Evolutionary conservation across 1,140 invertebrate species (phyloP), one percentile per base, ranked within the genome.

Genomic region (Teleopsis dalmanni): DNA sequence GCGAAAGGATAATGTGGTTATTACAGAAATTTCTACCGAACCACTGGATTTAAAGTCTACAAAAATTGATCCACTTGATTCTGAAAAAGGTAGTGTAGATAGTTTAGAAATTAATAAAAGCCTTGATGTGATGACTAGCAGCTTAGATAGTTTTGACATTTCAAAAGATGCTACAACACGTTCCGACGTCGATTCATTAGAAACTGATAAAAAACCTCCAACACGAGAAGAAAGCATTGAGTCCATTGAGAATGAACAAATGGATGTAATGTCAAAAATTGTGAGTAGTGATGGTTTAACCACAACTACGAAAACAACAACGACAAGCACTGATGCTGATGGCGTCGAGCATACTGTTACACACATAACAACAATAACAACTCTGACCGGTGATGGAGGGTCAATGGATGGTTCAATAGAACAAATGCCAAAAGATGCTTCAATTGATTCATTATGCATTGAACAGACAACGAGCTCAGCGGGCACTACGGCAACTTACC

Each of bases 401-500:
- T 16, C 51, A 51, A 25, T 50, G 31, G 33, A 37, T 31, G 35
- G 11, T 26, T 42, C 34, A 16, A 31, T 26, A 9, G 31, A 36
- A 1, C 41, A 35, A 29, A 16, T 22, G 22, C 48, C 2, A 54
- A 70, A 71, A 52, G 66, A 71, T 47, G 49, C 59, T 21, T 71
- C 69, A 9, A 57, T 57, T 16, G 68, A 71, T 34, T 70, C 70
- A 13, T 43, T 71, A 1, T 64, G 69, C 25, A 50, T 67, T 49
- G 58, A 72, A 58, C 70, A 71, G 49, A 72, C 72, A 22, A 81
- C 82, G 1, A 86, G 83, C 57, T 87, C 85, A 2, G 83, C 84
- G 13, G 85, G 83, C 0, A 88, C 85, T 1, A 80, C 85, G 59
- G 86, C 86, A 14, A 88, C 85, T n/a, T 88, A 85, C 59, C 85